Evolutionary conservation across 2,113 vertebrate genomes (phyloP), one percentile per base, ranked within the genome.

Genomic region (Chionodraco myersi): DNA sequence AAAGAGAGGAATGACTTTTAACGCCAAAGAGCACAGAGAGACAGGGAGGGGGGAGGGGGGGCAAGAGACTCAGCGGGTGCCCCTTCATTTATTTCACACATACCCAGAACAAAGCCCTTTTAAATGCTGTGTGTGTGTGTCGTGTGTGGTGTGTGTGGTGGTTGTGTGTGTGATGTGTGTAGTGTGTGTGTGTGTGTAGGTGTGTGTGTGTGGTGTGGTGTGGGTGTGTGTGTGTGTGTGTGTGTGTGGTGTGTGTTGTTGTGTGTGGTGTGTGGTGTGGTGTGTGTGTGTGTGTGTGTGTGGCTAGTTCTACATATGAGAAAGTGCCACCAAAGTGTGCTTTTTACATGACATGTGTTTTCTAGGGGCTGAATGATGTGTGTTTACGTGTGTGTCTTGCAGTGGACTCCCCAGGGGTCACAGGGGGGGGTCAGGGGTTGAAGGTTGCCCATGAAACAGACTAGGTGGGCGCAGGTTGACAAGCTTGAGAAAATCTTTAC

Each of bases 401-500:
- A 23, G 62, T 36, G 56, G 72, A 71, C 56, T 62, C 64, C 51
- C 58, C 16, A 16, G 58, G 62, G 80, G 85, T 88, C 73, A 63
- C 14, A 76, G 79, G 56, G 34, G 73, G 74, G 74, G 78, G 86
- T 88, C 63, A 88, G 26, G 87, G 93, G 89, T 90, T 21, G 23
- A 74, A 92, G 92, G 89, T 90, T 49, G 74, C 69, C 80, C 34
- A 15, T 93, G 88, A 94, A 86, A 81, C 69, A 79, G 75, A 88
- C 76, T 12, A 47, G 63, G 16, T 70, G 52, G 84, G 75, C 45
- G 75, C 45, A 14, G 82, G 30, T 23, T 83, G 88, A 93, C 90
- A 91, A 79, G 89, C 91, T 89, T 93, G 87, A 92, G 91, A 93
- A 92, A 87, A 66, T 86, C 84, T 65, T 75, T 26, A 67, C 53